These are phyloP conservation scores for Madoqua kirkii DNA, from an alignment of 2,113 vertebrate genomes.

Conservation along the genomic window DNA sequence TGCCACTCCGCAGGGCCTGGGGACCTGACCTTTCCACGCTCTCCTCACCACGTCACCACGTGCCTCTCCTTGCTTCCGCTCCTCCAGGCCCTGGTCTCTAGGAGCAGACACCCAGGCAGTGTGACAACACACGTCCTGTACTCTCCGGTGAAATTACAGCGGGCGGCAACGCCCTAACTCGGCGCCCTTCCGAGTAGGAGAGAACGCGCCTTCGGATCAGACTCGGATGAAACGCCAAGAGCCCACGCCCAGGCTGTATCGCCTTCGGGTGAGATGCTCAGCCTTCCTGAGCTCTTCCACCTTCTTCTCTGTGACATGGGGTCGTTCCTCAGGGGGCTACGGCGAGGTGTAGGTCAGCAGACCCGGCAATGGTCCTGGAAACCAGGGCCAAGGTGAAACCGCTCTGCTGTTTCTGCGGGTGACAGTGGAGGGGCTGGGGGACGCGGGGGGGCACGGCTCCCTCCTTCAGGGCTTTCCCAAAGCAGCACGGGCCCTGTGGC, in stretches of 20 bases:
- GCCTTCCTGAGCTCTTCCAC: background rate
- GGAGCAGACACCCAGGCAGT: background rate
- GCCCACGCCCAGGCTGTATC: background rate
- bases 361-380: background rate
- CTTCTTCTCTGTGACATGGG: background rate
- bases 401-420: background rate
- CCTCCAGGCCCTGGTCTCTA: background rate
- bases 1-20: background rate
- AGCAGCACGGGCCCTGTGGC: rapidly evolving
- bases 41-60: background rate
- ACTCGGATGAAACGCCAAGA: rapidly evolving
- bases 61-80: too few relatives aligned
- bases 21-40: background rate
- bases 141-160: background rate
- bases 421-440: background rate
- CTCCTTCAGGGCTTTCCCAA: background rate
- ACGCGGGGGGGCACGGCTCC: rapidly evolving
- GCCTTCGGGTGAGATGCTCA: background rate
- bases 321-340: rapidly evolving
- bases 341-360: background rate
- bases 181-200: background rate
- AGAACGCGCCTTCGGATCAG: background rate
- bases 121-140: background rate
- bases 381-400: too few relatives aligned
- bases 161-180: rapidly evolving